A percentile compares a stretch with the other conserved stretches of the same genome.
Conservation (phyloP, 2,888 invertebrate species). For the Autographa pulchrina region DNA sequence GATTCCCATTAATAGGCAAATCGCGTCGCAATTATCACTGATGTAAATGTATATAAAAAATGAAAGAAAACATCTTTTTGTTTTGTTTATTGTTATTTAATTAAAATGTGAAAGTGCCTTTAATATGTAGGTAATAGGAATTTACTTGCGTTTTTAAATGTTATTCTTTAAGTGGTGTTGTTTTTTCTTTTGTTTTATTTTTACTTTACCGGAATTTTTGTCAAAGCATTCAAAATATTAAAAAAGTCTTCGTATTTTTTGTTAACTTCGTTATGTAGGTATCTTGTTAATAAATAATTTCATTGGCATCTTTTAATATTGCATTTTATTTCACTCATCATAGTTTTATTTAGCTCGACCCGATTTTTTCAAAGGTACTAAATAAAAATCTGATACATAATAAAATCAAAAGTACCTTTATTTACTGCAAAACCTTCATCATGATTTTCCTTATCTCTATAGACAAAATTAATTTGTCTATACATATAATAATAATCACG, state of each 20-base stretch:
- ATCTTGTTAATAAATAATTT: background rate
- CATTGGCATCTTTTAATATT: background rate
- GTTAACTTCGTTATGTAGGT: no score
- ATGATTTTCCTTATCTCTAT: no score
- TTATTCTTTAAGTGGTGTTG: background rate
- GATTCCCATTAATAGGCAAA: background rate
- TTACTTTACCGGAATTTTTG: background rate
- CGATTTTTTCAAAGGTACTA: no score
- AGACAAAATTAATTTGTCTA: no score
- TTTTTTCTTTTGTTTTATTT: background rate
- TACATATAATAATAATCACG: no score
- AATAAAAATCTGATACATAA: no score
- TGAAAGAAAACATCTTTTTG: background rate
- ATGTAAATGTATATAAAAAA: background rate
- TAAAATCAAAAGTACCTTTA: no score
- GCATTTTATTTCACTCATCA: background rate
- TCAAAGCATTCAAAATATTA: background rate
- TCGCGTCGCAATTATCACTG: background rate
- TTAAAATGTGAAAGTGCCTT: background rate
- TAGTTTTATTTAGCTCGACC: background rate
- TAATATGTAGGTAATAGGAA: conserved; percentile 1
- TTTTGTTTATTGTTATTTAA: conserved; percentile 7
- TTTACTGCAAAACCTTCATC: no score
- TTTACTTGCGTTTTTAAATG: background rate
- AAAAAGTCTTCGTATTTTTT: background rate